phyloP scores from a whole-genome alignment of 2,113 vertebrate genomes.

The Castor canadensis region DNA sequence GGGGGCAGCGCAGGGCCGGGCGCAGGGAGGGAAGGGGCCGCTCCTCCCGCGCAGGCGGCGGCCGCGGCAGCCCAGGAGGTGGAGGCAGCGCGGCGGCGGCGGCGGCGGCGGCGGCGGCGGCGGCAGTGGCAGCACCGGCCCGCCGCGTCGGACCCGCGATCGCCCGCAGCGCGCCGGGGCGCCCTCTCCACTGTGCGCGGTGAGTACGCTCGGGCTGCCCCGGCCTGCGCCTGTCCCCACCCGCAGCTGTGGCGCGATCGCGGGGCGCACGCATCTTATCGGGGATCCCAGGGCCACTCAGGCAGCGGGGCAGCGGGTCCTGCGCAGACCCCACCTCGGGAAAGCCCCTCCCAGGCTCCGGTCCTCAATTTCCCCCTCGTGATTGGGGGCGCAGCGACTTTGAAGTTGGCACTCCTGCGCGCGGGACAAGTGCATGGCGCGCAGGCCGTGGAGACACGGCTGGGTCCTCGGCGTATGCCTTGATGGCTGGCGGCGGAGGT shows the following conservation, averaged over 20 bases:
- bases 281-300: not conserved
- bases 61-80: constrained; percentile 59
- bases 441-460: not conserved
- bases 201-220: no score
- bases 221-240: not conserved
- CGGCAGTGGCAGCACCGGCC: constrained; percentile 42
- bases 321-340: not conserved
- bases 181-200: not conserved
- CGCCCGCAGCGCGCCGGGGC: constrained; percentile 61
- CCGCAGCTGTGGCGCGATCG: not conserved
- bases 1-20: constrained; percentile 59
- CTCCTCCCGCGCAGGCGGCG: constrained; percentile 49
- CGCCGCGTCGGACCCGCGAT: constrained; percentile 46
- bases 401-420: constrained; percentile 22
- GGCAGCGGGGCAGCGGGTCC: not conserved
- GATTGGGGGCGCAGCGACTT: not conserved
- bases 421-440: constrained; percentile 70
- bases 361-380: constrained; percentile 55
- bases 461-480: not conserved
- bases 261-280: not conserved
- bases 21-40: constrained; percentile 53
- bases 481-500: not conserved
- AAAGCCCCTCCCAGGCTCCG: not conserved
- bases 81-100: constrained; percentile 42
- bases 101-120: constrained; percentile 53